Evolutionary conservation across 2,113 vertebrate genomes (phyloP).

Genomic region (Narcine bancroftii): DNA sequence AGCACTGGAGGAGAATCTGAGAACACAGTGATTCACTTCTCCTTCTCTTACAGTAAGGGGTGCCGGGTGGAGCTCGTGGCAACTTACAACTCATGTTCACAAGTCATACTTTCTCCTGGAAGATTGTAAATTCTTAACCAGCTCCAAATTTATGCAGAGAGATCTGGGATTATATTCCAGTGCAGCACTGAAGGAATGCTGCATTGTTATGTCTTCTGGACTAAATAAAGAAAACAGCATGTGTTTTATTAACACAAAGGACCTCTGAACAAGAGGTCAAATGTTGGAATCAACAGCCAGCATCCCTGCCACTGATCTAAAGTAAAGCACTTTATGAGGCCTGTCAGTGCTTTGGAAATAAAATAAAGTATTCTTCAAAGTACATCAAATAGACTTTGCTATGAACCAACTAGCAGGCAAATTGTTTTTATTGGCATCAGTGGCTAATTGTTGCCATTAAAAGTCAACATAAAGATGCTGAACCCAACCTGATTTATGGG

Average conservation of each 20-base stretch:
- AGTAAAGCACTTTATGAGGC: slow-evolving; percentile 16
- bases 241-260: background rate
- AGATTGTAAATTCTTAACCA: background rate
- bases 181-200: background rate
- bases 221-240: background rate
- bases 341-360: background rate
- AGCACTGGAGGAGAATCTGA: too few relatives aligned
- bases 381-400: slow-evolving; percentile 23
- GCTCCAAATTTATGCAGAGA: background rate
- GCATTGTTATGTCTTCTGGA: background rate
- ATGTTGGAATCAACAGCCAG: background rate
- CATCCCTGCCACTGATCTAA: background rate
- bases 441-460: slow-evolving; percentile 32
- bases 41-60: too few relatives aligned
- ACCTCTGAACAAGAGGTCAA: background rate
- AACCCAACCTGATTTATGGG: background rate
- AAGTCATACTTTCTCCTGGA: background rate
- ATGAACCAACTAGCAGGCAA: background rate
- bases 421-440: slow-evolving; percentile 24
- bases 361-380: background rate
- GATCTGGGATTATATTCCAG: background rate
- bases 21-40: too few relatives aligned
- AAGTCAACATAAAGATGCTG: slow-evolving; percentile 34
- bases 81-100: too few relatives aligned
- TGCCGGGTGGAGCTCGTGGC: too few relatives aligned